Percentiles rank a stretch among this genome's conserved stretches.
These are phyloP conservation scores for Scopus umbretta DNA, from an alignment of 2,113 vertebrate genomes.

Conservation along the genomic window DNA sequence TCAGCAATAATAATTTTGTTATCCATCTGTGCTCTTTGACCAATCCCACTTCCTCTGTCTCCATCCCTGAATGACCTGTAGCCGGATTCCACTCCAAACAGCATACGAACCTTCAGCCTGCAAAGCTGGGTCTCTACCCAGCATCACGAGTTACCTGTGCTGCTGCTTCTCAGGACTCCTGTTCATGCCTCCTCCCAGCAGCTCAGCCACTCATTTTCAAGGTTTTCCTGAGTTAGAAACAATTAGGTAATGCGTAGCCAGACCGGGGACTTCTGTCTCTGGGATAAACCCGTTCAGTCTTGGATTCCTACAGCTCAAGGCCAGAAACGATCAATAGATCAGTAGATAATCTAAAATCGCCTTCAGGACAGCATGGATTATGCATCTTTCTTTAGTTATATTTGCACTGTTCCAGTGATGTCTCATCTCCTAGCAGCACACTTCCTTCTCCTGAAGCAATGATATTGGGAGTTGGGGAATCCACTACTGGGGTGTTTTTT, in stretches of 20 bases:
- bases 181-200: background rate
- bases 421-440: background rate
- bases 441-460: background rate
- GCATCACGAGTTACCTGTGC: background rate
- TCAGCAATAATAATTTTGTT: background rate
- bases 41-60: background rate
- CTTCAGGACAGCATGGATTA: background rate
- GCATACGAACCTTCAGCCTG: background rate
- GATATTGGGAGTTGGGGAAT: background rate
- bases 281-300: background rate
- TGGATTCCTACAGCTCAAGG: background rate
- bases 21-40: background rate
- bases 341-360: background rate
- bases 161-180: background rate
- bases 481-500: background rate
- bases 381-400: background rate
- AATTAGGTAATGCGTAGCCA: background rate
- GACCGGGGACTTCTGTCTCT: background rate
- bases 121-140: background rate
- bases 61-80: background rate
- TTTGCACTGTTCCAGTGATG: background rate
- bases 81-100: background rate
- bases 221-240: background rate
- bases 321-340: background rate
- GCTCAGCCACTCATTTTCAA: background rate